Conservation (phyloP, 2,797 vertebrate genomes). For the Discoglossus pictus region DNA sequence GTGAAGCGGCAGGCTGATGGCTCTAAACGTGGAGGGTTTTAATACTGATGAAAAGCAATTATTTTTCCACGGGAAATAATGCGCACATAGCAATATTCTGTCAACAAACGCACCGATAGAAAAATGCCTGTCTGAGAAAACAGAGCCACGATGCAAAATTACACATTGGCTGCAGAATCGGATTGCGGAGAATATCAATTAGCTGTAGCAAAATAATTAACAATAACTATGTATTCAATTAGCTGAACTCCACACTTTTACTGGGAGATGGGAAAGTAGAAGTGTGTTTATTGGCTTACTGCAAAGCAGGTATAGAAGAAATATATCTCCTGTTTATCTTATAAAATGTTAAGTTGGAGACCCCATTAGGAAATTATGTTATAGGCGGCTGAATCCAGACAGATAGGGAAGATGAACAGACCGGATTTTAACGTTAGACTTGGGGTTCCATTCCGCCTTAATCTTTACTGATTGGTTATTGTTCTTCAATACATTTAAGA, state of each 20-base stretch:
- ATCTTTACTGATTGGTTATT: no score
- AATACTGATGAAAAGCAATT: not conserved
- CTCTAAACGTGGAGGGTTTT: no score
- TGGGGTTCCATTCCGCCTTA: no score
- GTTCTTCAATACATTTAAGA: no score
- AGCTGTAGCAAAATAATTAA: conserved; percentile 85
- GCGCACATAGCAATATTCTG: conserved; percentile 13
- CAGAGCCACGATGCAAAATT: conserved; percentile 66
- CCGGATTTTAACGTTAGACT: no score
- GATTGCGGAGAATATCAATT: conserved; percentile 82
- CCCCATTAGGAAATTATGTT: no score
- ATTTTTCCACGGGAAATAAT: conserved; percentile 13
- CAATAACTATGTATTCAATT: conserved; percentile 79
- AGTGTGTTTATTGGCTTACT: conserved; percentile 51
- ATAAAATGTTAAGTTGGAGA: no score
- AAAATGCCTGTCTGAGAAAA: conserved; percentile 40
- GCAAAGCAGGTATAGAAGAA: conserved; percentile 42
- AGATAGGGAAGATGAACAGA: no score
- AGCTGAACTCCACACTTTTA: conserved; percentile 73
- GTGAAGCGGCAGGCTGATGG: no score
- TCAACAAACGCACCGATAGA: conserved; percentile 4
- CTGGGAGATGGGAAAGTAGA: conserved; percentile 57
- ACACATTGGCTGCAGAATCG: conserved; percentile 68
- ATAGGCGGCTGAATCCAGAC: no score
- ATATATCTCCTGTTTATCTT: no score